Evolutionary conservation across 2,113 vertebrate species (phyloP), one percentile per base, ranked within the genome.

Genomic region (Lanius ludovicianus): DNA sequence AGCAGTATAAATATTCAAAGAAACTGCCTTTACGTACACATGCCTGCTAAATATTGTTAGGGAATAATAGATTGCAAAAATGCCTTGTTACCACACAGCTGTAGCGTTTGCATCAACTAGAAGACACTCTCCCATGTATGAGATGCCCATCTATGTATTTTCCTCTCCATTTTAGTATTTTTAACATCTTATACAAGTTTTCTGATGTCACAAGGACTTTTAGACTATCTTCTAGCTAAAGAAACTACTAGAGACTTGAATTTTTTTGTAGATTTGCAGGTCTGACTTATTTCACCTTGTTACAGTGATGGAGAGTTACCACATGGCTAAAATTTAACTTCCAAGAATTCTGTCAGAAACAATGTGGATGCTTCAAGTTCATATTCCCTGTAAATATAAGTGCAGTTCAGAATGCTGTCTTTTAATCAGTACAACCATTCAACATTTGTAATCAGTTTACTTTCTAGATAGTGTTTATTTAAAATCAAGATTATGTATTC

Each of bases 321-420:
- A 95, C 79, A 64, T 53, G 49, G 35, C 46, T 89, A 47, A 97
- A 97, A 94, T 84, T 85, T 94, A 95, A 33, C 57, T 97, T 96
- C 60, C 57, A 93, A 90, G 46, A 50, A 6, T 78, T 93, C 67
- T 90, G 16, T 77, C 91, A 82, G 63, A 67, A 94, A 93, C 17
- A 25, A 42, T 6, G 25, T 39, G 63, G 4, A 89, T 70, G 20
- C 7, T 90, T 67, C 22, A 23, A 5, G 39, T 53, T 47, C 19
- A 42, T 35, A 50, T 9, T 79, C 33, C 11, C 23, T 78, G 6
- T 70, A 49, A 7, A 20, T 47, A 37, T 4, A 86, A 16, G 13
- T 56, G 24, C 31, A 83, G 83, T 44, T 31, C 80, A 75, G 91
- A 92, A 57, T 35, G 28, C 3, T 77, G 55, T 25, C 11, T 85